Base-by-base conservation (phyloP, 2,888 invertebrate genomes). In the Adelognathus sp. region DNA sequence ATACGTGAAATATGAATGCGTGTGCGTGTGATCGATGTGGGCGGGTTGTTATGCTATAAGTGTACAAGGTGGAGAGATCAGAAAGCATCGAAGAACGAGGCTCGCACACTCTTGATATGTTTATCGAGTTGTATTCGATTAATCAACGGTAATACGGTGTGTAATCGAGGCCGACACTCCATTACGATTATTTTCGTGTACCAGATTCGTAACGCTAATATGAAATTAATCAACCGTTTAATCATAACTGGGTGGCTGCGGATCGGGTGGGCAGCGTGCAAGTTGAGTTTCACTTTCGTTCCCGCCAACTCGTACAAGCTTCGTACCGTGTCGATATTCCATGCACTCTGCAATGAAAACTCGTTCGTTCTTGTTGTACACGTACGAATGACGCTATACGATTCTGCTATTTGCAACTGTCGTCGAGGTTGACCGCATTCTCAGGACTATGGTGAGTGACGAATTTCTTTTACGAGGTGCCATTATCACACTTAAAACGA, bases 221-320 rank as follows among this genome's bases (percentile, higher is more conserved):
- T 85, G 82, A 86, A 86, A 87, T 88, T 87, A 88, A 87, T 88
- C 86, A 88, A 85, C 81, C 86, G 84, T 84, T 87, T 88, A 86
- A 88, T 88, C 86, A 87, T 86, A 77, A 75, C 72, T 79, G 75
- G 71, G 70, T 79, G 71, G 80, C 70, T n/a, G 46, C 76, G 56
- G 63, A 72, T 79, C 72, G 79, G 79, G 76, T 76, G 79, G 79
- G 63, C 71, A 58, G 36, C 70, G 74, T 60, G 31, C 27, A 58
- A 31, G 2, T 41, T 36, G 78, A 78, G 76, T 67, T 81, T 80
- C 80, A 76, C 79, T 82, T 80, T 84, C 80, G 80, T 80, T 77
- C 71, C 61, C 80, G 69, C 36, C 76, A 61, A 54, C 27, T 52
- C 50, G 52, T 67, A 54, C 54, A 54, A 5, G 50, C 39, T 16